Evolutionary conservation across 2,797 vertebrate species (phyloP).

Genomic region (Dicrostonyx torquatus): DNA sequence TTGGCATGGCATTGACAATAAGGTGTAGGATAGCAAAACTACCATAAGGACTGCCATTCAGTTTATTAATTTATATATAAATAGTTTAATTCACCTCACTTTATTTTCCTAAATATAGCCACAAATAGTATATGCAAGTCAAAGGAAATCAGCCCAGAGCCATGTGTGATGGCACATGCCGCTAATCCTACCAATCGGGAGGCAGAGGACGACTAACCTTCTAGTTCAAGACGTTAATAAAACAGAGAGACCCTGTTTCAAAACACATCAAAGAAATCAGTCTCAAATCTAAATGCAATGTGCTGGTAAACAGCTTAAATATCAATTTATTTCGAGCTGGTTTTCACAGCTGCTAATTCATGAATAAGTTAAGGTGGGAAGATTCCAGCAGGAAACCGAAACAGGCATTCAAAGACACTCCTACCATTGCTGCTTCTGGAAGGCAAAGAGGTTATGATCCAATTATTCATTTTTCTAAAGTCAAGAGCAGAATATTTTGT

Average conservation of each 20-base stretch:
- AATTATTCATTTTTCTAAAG: neutral
- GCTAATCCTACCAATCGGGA: neutral
- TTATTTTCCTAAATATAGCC: slow-evolving; percentile 46
- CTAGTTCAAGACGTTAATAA: neutral
- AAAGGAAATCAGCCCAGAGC: neutral
- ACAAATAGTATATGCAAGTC: neutral
- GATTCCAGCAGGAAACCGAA: neutral
- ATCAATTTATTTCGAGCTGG: neutral
- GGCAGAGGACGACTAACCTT: too few relatives aligned
- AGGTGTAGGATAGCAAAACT: neutral
- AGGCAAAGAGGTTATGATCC: neutral
- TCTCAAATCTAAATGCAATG: neutral
- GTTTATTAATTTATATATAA: neutral
- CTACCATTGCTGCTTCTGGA: neutral
- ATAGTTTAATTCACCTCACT: neutral
- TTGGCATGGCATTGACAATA: neutral
- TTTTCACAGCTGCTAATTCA: slow-evolving; percentile 10
- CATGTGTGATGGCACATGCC: neutral
- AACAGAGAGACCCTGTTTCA: neutral
- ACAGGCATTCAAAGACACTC: neutral
- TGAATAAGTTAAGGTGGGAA: neutral
- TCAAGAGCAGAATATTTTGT: neutral
- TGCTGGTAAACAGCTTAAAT: neutral
- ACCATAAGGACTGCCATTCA: neutral
- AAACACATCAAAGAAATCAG: neutral